Evolutionary conservation across 2,113 vertebrate genomes (phyloP), one percentile per base, ranked within the genome.

Genomic region (Dermatemys mawii): DNA sequence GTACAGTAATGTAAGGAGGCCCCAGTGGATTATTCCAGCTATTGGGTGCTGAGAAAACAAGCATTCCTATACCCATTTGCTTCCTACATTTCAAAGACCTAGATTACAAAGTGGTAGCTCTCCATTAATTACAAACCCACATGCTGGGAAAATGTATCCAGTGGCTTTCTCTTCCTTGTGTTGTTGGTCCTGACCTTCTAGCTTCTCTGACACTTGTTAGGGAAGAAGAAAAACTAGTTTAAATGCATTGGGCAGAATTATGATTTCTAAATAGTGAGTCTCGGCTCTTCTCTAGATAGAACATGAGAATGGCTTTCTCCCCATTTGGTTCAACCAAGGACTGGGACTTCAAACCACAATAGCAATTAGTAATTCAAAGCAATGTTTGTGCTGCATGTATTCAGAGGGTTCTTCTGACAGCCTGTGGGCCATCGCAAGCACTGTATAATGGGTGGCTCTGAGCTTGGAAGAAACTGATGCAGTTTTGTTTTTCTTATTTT

Each of bases 261-360:
- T 67, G 55, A 60, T 81, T 50, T 75, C 27, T 26, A 75, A 67
- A 50, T 75, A 75, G 78, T 12, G 53, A 89, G 41, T 55, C 22
- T 32, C 35, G 38, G 63, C 81, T 29, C 35, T 82, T 49, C 73
- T 75, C 21, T 51, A 44, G 82, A 51, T 87, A 63, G 63, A 51
- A 87, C 29, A 75, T 7, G 70, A 70, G 51, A 88, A 92, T 89
- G 60, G 60, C 70, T 51, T 87, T 84, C 91, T 86, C 90, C 76
- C 86, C 90, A 50, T 94, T 95, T 92, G 83, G 93, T 89, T 84
- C 81, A 53, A 93, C 73, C 89, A 86, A 41, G 53, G 38, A 32
- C 22, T 19, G 78, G 8, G 50, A 38, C 24, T 80, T 55, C 8
- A 41, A 49, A 35, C 35, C 51, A 75, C 54, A 55, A 85, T 50